A percentile compares a stretch with the other conserved stretches of the same genome.
Conservation (phyloP, 2,113 vertebrate species). For the Arothron firmamentum region DNA sequence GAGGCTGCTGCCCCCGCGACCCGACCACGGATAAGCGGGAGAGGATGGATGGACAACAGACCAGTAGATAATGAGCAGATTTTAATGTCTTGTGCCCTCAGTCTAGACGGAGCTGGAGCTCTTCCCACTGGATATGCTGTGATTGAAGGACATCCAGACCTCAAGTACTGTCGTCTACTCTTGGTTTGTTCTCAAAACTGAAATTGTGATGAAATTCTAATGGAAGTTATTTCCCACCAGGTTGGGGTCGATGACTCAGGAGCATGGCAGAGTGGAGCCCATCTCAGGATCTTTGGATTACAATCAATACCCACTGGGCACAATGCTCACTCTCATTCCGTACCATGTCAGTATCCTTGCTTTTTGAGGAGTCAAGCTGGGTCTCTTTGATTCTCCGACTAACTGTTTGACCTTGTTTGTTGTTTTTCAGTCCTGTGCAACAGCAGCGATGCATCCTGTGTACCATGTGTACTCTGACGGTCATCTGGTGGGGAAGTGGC, state of each 20-base stretch:
- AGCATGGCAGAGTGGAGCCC: constrained; percentile 80
- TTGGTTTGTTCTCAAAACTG: background rate
- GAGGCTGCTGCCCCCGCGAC: too few species aligned
- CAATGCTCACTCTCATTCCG: constrained; percentile 74
- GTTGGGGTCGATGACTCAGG: constrained; percentile 81
- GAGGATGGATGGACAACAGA: too few species aligned
- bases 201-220: constrained; percentile 12
- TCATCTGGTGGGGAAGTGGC: constrained; percentile 78
- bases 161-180: constrained; percentile 63
- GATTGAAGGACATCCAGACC: constrained; percentile 78
- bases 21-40: too few species aligned
- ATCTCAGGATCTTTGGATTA: constrained; percentile 74
- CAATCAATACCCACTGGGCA: constrained; percentile 75
- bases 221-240: constrained; percentile 49
- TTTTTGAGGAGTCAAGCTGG: background rate
- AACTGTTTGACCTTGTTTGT: background rate
- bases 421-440: constrained; percentile 77
- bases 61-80: too few species aligned
- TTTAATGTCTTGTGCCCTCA: constrained; percentile 34
- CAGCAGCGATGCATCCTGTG: constrained; percentile 78
- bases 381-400: background rate
- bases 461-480: constrained; percentile 76
- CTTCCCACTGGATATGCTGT: constrained; percentile 74
- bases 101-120: constrained; percentile 74
- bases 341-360: constrained; percentile 75